phyloP scores from a whole-genome alignment of 92 coral and sea anemone species.

The Heliopora coerulea region DNA sequence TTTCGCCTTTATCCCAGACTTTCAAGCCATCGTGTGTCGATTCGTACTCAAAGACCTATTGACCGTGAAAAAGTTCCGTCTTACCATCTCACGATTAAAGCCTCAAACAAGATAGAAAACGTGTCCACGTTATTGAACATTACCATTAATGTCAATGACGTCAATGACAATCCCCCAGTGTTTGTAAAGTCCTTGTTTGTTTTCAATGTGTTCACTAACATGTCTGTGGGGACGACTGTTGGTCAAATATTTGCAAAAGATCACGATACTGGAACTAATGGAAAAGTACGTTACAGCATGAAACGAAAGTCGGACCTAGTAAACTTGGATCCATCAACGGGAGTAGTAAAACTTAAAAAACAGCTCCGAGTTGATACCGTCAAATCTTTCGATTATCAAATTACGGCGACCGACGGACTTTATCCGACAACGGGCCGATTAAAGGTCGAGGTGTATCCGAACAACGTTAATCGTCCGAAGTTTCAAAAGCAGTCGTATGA shows the following conservation, averaged over 20 bases:
- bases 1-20: slow-evolving; percentile 26
- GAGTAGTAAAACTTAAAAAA: slow-evolving; percentile 1
- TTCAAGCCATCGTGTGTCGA: slow-evolving; percentile 25
- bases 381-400: background rate
- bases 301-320: background rate
- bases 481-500: slow-evolving; percentile 20
- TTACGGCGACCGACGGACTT: slow-evolving; percentile 20
- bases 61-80: slow-evolving; percentile 23
- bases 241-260: slow-evolving; percentile 30
- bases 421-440: slow-evolving; percentile 10
- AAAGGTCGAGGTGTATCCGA: slow-evolving; percentile 16
- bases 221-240: slow-evolving; percentile 10
- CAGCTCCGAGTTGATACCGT: slow-evolving; percentile 5
- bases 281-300: slow-evolving; percentile 8
- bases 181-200: slow-evolving; percentile 20
- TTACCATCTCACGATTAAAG: slow-evolving; percentile 9
- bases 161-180: slow-evolving; percentile 39
- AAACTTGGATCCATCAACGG: background rate
- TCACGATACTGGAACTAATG: slow-evolving; percentile 14
- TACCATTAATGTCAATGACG: slow-evolving; percentile 25
- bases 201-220: slow-evolving; percentile 28
- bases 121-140: slow-evolving; percentile 13
- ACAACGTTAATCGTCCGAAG: slow-evolving; percentile 24
- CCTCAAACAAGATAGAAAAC: slow-evolving; percentile 15
- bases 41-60: background rate